A percentile compares a stretch with the other conserved stretches of the same genome.
Evolutionary conservation across 2,888 invertebrate genomes (phyloP).

Genomic region (Oasisia sp.): DNA sequence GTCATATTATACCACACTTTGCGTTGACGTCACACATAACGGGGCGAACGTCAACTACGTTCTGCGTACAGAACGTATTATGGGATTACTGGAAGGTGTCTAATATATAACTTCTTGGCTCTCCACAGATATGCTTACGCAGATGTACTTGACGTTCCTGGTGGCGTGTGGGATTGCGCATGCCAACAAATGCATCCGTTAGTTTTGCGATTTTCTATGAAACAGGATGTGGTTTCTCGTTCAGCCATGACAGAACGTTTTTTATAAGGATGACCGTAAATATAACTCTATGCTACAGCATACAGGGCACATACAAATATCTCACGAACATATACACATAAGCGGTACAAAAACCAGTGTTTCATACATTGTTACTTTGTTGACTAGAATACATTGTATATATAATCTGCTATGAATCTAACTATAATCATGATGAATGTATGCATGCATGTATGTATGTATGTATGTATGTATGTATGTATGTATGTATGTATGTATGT

Average conservation of each 20-base stretch:
- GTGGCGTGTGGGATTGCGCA: background rate
- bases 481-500: background rate
- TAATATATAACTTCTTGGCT: background rate
- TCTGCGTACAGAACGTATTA: conserved; percentile 17
- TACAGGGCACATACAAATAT: too few relatives aligned
- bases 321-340: too few relatives aligned
- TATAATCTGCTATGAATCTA: too few relatives aligned
- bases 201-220: background rate
- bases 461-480: background rate
- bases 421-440: background rate
- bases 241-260: too few relatives aligned
- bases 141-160: background rate
- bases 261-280: too few relatives aligned
- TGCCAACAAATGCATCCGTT: background rate
- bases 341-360: too few relatives aligned
- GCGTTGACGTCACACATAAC: background rate
- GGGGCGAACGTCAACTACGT: background rate
- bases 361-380: too few relatives aligned
- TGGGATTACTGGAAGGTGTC: background rate
- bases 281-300: too few relatives aligned
- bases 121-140: background rate
- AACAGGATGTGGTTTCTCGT: background rate
- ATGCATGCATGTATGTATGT: too few relatives aligned
- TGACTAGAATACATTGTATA: too few relatives aligned
- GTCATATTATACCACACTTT: background rate